Base-by-base conservation (phyloP, 2,888 invertebrate genomes). In the Dryadula phaetusa region DNA sequence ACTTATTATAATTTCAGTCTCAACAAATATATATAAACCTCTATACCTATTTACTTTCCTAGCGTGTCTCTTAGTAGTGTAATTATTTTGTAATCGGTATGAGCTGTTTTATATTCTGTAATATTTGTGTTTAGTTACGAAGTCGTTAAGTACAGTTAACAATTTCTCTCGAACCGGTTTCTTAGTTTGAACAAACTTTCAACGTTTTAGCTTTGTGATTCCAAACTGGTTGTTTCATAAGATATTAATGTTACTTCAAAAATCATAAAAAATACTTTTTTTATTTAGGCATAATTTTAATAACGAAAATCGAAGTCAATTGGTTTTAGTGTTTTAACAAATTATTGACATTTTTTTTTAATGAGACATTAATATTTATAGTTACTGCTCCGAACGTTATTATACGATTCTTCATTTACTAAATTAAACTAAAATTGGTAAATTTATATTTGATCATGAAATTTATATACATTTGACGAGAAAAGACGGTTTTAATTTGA, bases 131-230 rank as follows among this genome's bases (percentile, higher is more conserved):
- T 86, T 85, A 84, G 86, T 85, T 85, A 86, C 84, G 78, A 84
- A 86, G 82, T 87, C 83, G 87, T 89, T 88, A 88, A 84, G 85
- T 86, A 88, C 88, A 86, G 89, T 87, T 90, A 89, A 87, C 85
- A 87, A 87, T 89, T 90, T 90, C 89, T 90, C 87, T 88, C 72
- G 71, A 82, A 89, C 90, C 86, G 89, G 90, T 90, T 89, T 78
- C 81, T 79, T 75, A 82, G 82, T 84, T 85, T 82, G 82, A 84
- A 86, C 85, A 83, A 85, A 85, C 86, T 84, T 66, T 73, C 73
- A 73, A 56, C 40, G 70, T 82, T 79, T 84, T 82, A 82, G 80
- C 81, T 82, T 86, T 84, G 84, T 83, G 82, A 81, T 80, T 83
- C 73, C 76, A 77, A 82, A 83, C 83, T 73, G 70, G 78, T 76